Base-by-base conservation (phyloP, 2,797 vertebrate genomes). In the Cossypha dichroa region DNA sequence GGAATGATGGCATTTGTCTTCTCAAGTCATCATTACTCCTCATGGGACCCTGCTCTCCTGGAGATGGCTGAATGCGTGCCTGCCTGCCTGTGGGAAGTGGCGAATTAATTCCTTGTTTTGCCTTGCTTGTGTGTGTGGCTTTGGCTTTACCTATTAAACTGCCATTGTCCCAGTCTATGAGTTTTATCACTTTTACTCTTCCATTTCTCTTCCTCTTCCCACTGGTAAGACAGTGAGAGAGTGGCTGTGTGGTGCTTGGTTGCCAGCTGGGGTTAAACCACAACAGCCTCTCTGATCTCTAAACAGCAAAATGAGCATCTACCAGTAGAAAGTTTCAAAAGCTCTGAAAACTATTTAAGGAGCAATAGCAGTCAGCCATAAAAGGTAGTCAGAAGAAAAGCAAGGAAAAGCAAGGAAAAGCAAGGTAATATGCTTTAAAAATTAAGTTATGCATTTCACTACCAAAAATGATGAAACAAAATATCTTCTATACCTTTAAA, bases 1-100 rank as follows among this genome's bases (percentile, higher is more conserved):
- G 82, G 23, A 68, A n/a, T 33, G 15, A 68, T 25, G 28, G 4
- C 0, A 0, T 28, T 38, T n/a, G 16, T 68, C 40, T 38, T 25
- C 20, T 26, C 29, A 14, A 17, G 11, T 29, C 40, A 40, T 9
- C 7, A 3, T 46, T 20, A 11, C 3, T 16, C 19, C 11, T 40
- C 33, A 38, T 5, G 7, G 28, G 8, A 21, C 7, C 7, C 28
- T 5, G 3, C 4, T 46, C 9, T 46, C 33, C 40, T 21, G 20
- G 54, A 23, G 13, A 7, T 12, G 28, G 10, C 23, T 29, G 46
- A 68, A 60, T n/a, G n/a, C n/a, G n/a, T 11, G 10, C 6, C 43
- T 33, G 11, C 13, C 49, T 34, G 36, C 43, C n/a, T 41, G 15
- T 4, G 21, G 31, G 26, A 59, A 51, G 31, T 8, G 20, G 29